Base-by-base conservation (phyloP, 2,113 vertebrate genomes). In the Drymodes brunneopygia region DNA sequence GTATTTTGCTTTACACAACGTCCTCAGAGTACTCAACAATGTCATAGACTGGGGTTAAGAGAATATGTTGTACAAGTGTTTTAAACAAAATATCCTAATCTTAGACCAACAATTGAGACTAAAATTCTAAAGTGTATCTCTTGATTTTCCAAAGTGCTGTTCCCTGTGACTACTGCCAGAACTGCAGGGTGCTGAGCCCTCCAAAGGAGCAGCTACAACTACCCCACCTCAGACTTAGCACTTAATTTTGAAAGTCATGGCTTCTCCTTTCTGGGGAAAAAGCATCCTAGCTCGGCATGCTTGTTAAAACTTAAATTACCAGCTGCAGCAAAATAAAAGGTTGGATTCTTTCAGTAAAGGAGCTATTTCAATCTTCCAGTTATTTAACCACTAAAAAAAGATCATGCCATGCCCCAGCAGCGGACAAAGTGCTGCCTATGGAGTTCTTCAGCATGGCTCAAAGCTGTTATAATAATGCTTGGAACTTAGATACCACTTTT, bases 401-500 rank as follows among this genome's bases (percentile, higher is more conserved):
- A 93, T 66, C 11, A 1, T 88, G 82, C 94, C 92, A 92, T 96
- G 82, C 91, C 92, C 87, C 95, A 94, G 90, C 79, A 15, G 92
- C 78, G 29, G 96, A 93, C 95, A 96, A 96, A 97, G 85, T 95
- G 95, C 92, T 95, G 95, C 83, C 94, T 95, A 95, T 96, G 95
- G 92, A 95, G 93, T 94, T 96, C 95, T 95, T 78, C 79, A 94
- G 91, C 92, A 90, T 77, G 87, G 94, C 95, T 95, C 94, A 94
- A 89, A 97, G 94, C 95, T 95, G 81, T 92, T 92, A 72, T 95
- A 97, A 97, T 96, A 96, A 96, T 86, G 90, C 85, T 95, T 96
- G 92, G 95, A 94, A 97, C 95, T 95, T 80, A 95, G 93, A 96
- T 96, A 96, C 95, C 88, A 88, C 95, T 96, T 97, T 97, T 97